Conservation (phyloP, 2,888 invertebrate genomes). For the Lycia hirtaria region DNA sequence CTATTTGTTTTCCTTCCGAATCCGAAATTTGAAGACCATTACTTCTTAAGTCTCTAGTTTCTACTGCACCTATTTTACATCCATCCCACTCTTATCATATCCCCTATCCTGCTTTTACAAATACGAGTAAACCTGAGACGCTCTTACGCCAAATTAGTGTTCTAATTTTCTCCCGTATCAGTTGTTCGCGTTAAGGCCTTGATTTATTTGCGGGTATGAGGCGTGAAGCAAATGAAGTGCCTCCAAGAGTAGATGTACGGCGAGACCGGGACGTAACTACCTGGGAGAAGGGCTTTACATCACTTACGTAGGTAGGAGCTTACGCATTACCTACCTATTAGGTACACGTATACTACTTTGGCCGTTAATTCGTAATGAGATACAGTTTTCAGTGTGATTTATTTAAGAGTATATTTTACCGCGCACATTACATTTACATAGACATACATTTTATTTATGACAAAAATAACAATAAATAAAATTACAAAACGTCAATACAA, state of each 20-base stretch:
- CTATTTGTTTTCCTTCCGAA: too few species aligned
- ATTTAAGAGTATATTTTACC: background rate
- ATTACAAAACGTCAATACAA: too few species aligned
- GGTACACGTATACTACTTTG: background rate
- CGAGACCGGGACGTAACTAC: slow-evolving; percentile 66
- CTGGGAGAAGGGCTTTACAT: slow-evolving; percentile 54
- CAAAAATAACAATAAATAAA: background rate
- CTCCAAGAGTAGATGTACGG: slow-evolving; percentile 75
- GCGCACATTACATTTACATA: background rate
- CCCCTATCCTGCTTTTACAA: too few species aligned
- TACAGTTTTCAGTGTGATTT: background rate
- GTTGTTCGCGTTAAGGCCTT: slow-evolving; percentile 63
- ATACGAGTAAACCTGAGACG: slow-evolving; percentile 3
- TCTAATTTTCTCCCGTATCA: slow-evolving; percentile 63
- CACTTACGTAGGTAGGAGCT: slow-evolving; percentile 33
- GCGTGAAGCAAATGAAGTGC: slow-evolving; percentile 83
- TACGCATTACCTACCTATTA: slow-evolving; percentile 20
- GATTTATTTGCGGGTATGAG: slow-evolving; percentile 84
- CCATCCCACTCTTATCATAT: too few species aligned
- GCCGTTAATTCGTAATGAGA: background rate
- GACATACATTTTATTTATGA: background rate
- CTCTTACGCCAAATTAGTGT: slow-evolving; percentile 56
- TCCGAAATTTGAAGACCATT: too few species aligned
- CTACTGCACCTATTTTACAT: too few species aligned
- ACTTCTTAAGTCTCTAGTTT: too few species aligned